Evolutionary conservation across 2,888 invertebrate genomes (phyloP).

Genomic region (Keiferia lycopersicella): DNA sequence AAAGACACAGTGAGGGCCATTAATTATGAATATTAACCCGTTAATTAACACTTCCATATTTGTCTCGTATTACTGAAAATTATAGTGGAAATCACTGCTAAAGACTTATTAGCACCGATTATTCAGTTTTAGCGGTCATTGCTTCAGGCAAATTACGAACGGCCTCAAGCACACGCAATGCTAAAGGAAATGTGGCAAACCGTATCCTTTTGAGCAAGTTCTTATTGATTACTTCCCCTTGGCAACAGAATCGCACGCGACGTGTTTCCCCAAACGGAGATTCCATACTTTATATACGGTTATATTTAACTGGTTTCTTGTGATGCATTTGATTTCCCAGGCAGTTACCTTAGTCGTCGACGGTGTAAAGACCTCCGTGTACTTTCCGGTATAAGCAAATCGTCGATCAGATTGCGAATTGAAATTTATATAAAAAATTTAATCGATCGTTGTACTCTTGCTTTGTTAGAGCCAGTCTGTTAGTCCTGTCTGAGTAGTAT

Average conservation of each 20-base stretch:
- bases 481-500: background rate
- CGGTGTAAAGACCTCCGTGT: background rate
- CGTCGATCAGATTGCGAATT: background rate
- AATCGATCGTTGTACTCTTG: background rate
- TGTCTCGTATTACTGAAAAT: slow-evolving; percentile 10
- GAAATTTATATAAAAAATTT: background rate
- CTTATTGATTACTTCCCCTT: slow-evolving; percentile 27
- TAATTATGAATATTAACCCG: background rate
- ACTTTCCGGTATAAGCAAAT: background rate
- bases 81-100: slow-evolving; percentile 4
- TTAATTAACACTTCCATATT: slow-evolving; percentile 14
- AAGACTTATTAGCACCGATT: slow-evolving; percentile 1
- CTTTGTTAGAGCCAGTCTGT: background rate
- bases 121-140: slow-evolving; percentile 27
- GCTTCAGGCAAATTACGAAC: slow-evolving; percentile 26
- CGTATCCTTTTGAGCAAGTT: slow-evolving; percentile 29
- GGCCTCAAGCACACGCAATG: slow-evolving; percentile 26
- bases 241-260: slow-evolving; percentile 20
- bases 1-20: background rate
- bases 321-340: background rate
- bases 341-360: background rate
- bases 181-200: slow-evolving; percentile 28
- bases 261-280: background rate
- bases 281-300: background rate
- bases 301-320: no score